These are phyloP conservation scores for Nemotelus pantherinus DNA, from an alignment of 2,888 invertebrate genomes.

Conservation along the genomic window DNA sequence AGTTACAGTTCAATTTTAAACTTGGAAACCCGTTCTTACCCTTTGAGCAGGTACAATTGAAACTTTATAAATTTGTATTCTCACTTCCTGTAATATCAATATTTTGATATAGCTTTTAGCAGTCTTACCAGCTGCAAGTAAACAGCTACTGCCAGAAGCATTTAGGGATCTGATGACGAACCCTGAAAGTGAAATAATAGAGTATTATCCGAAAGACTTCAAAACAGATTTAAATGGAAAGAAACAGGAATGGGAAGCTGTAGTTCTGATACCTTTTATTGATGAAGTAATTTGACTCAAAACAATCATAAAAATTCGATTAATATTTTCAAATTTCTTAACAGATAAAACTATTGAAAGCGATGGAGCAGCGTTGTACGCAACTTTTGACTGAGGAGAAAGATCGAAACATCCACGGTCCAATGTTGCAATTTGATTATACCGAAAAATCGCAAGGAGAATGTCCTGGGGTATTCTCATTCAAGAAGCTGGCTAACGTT, in stretches of 20 bases:
- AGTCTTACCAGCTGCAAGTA: conserved; percentile 88
- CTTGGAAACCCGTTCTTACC: conserved; percentile 89
- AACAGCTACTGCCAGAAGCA: conserved; percentile 77
- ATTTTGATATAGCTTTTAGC: conserved; percentile 75
- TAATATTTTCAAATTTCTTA: neutral
- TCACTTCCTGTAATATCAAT: conserved; percentile 5
- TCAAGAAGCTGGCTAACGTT: conserved; percentile 67
- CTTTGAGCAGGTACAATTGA: conserved; percentile 79
- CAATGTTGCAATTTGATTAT: conserved; percentile 84
- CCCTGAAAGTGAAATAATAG: conserved; percentile 80
- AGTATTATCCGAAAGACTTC: conserved; percentile 92
- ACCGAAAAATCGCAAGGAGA: conserved; percentile 70
- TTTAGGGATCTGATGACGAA: conserved; percentile 83
- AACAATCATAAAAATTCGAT: neutral
- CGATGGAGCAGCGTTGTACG: conserved; percentile 77
- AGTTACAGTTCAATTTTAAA: conserved; percentile 83
- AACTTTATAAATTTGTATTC: neutral
- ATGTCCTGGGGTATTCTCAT: conserved; percentile 67
- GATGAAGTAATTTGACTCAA: conserved; percentile 72
- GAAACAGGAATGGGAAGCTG: conserved; percentile 95
- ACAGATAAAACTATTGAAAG: conserved; percentile 72
- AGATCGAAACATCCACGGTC: conserved; percentile 83
- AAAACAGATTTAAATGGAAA: conserved; percentile 96
- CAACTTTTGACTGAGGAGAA: conserved; percentile 76
- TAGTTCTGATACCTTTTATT: conserved; percentile 92